A percentile compares a stretch with the other conserved stretches of the same genome.
phyloP scores from a whole-genome alignment of 1,140 invertebrate species.

The Camponotus floridanus region DNA sequence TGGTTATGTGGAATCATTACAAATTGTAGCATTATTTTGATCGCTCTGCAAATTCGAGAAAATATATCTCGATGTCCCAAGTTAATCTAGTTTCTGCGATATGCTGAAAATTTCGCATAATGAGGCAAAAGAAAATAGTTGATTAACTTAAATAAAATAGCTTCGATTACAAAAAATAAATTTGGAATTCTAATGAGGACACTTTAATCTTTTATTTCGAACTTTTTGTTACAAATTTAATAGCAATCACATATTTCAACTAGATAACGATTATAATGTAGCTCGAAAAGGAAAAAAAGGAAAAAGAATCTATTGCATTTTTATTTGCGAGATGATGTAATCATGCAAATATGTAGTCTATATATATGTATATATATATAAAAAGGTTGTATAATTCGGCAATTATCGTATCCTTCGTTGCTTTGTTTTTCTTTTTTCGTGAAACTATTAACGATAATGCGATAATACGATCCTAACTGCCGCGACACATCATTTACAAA shows the following conservation, averaged over 20 bases:
- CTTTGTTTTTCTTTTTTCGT: not conserved
- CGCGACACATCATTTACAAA: slow-evolving; percentile 36
- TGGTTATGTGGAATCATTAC: not conserved
- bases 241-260: too few relatives aligned
- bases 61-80: slow-evolving; percentile 3
- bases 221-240: too few relatives aligned
- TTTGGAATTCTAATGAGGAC: not conserved
- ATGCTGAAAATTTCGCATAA: not conserved
- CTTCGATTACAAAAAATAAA: not conserved
- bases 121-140: not conserved
- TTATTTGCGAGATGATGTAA: slow-evolving; percentile 15
- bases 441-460: slow-evolving; percentile 31
- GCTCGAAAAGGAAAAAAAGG: not conserved
- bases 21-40: slow-evolving; percentile 15
- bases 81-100: not conserved
- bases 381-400: slow-evolving; percentile 10
- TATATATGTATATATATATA: not conserved
- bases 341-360: not conserved
- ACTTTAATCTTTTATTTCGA: not conserved
- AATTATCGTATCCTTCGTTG: slow-evolving; percentile 29
- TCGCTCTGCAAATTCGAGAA: not conserved
- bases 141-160: not conserved
- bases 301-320: not conserved
- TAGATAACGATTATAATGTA: not conserved
- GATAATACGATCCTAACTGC: slow-evolving; percentile 33